Conservation (phyloP, 1,140 invertebrate species). For the Cotesia chilonis region DNA sequence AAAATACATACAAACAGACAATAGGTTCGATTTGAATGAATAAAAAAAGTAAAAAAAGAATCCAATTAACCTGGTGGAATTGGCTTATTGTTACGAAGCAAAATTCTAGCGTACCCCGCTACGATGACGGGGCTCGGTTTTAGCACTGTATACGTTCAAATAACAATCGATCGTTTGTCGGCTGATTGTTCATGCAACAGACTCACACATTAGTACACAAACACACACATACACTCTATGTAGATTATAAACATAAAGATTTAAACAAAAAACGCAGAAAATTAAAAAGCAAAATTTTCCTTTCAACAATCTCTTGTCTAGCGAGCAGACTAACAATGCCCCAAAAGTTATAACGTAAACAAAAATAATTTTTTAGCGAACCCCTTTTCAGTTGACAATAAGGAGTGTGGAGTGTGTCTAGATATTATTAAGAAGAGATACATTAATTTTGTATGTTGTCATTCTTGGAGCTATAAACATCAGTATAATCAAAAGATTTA, state of each 20-base stretch:
- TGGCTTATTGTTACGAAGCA: constrained; percentile 39
- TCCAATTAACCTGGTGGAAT: constrained; percentile 40
- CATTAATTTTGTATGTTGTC: constrained; percentile 26
- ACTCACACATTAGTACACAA: constrained; percentile 24
- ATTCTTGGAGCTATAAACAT: constrained; percentile 23
- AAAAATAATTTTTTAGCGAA: neutral
- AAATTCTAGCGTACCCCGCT: constrained; percentile 33
- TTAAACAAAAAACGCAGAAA: too few species aligned
- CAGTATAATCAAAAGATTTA: constrained; percentile 35
- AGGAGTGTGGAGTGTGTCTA: neutral
- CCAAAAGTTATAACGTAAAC: too few species aligned
- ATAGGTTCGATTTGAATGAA: constrained; percentile 35
- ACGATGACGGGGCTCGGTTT: constrained; percentile 40
- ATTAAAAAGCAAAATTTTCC: too few species aligned
- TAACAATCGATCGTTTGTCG: constrained; percentile 40
- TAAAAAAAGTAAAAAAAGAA: constrained; percentile 28
- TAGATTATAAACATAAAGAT: neutral
- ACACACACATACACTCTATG: neutral
- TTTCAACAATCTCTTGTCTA: too few species aligned
- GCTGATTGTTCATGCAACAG: constrained; percentile 33
- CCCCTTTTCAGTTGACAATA: neutral
- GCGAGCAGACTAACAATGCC: too few species aligned
- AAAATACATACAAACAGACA: constrained; percentile 11
- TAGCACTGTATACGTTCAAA: constrained; percentile 36
- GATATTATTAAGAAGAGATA: neutral